Base-by-base conservation (phyloP, 2,797 vertebrate species). In the Sternotherus odoratus region DNA sequence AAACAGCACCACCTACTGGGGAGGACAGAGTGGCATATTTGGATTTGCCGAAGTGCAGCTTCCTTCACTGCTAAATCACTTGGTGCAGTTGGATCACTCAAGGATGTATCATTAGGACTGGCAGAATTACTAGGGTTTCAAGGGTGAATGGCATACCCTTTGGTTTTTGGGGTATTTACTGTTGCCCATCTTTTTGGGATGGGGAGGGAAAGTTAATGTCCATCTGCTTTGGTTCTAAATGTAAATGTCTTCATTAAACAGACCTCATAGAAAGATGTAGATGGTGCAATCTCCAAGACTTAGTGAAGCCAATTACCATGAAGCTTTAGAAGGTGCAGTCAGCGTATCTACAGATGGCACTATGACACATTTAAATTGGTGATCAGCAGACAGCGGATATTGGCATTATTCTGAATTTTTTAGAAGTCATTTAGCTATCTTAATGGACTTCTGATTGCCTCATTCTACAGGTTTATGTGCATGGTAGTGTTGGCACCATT, bases 131-230 rank as follows among this genome's bases (percentile, higher is more conserved):
- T 46, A n/a, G 36, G 1, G 3, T 57, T 89, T 77, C 43, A 50
- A 74, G 56, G 7, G 0, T 3, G 2, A 12, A 8, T 17, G 63
- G 0, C 1, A 3, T 2, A 6, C 19, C 13, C 49, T 39, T 72
- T 82, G 8, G 82, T 83, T 72, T 72, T 86, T 39, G 24, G 24
- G 39, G 24, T 46, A 46, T 74, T 74, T 74, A 15, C 39, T 26
- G 23, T 74, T 74, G 39, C 39, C 69, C 23, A n/a, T 2, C 8
- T 23, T 85, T 10, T 19, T 12, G 21, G 21, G 36, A 43, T 5
- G 23, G 23, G 33, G 43, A 46, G 39, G 21, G 39, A 46, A 74
- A 46, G 0, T 75, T 75, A 15, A 24, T 79, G 77, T 56, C 77
- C 26, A 77, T 26, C 16, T 77, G 46, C 43, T 75, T 19, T 48